phyloP scores from a whole-genome alignment of 37 sponge, comb jelly and placozoan genomes.

The Theonella swinhoei region DNA sequence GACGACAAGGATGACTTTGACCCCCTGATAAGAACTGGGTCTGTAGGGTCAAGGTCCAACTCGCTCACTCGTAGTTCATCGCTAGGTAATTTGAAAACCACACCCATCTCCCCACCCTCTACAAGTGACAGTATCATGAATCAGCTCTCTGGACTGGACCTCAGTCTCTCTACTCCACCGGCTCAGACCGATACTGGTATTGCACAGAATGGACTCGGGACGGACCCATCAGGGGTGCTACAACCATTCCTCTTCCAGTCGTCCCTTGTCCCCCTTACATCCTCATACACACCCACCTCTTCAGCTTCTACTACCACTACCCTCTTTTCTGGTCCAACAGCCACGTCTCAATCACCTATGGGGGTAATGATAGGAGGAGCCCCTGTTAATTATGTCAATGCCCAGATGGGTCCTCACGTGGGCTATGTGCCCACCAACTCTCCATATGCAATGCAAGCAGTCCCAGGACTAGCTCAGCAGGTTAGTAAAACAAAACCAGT shows the following conservation, averaged over 20 bases:
- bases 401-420: neutral
- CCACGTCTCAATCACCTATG: too few relatives aligned
- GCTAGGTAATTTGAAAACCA: neutral
- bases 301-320: neutral
- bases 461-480: neutral
- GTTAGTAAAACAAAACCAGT: neutral
- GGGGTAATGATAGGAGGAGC: neutral
- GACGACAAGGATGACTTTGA: slow-evolving; percentile 38
- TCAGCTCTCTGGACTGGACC: slow-evolving; percentile 24
- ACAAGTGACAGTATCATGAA: neutral
- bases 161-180: neutral
- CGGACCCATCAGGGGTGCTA: neutral
- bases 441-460: neutral
- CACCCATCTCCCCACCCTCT: neutral
- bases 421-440: neutral
- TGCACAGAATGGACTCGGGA: neutral
- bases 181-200: neutral
- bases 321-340: neutral
- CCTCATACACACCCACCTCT: neutral
- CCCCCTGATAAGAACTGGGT: slow-evolving; percentile 32
- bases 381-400: neutral
- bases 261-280: too few relatives aligned
- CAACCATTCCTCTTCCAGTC: too few relatives aligned
- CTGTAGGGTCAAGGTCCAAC: neutral
- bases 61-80: slow-evolving; percentile 2